phyloP scores from a whole-genome alignment of 2,797 vertebrate species.

The Sebastes glaucus region DNA sequence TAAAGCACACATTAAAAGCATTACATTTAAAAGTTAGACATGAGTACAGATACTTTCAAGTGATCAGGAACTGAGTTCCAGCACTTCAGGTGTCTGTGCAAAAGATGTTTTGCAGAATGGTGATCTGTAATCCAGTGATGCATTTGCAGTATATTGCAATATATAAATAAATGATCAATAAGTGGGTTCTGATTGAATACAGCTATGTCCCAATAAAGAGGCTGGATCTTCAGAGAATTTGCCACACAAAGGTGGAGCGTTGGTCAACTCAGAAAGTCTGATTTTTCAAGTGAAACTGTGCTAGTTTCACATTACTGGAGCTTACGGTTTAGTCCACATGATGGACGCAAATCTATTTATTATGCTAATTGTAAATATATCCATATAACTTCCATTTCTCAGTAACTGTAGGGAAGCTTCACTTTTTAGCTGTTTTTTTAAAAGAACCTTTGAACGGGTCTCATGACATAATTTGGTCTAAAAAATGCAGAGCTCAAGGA shows the following conservation, averaged over 20 bases:
- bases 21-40: too few relatives aligned
- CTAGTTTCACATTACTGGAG: neutral
- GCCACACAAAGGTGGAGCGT: neutral
- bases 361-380: neutral
- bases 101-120: too few relatives aligned
- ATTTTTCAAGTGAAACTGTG: neutral
- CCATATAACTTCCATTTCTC: neutral
- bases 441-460: neutral
- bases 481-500: neutral
- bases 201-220: neutral
- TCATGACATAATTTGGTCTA: neutral
- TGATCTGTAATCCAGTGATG: too few relatives aligned
- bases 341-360: neutral
- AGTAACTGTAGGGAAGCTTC: neutral
- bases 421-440: neutral
- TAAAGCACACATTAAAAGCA: too few relatives aligned
- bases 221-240: neutral
- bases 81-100: too few relatives aligned
- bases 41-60: too few relatives aligned
- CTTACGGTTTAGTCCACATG: neutral
- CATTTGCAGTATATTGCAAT: too few relatives aligned
- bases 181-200: neutral
- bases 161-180: neutral
- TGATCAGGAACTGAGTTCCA: too few relatives aligned
- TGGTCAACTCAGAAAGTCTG: neutral